phyloP scores from a whole-genome alignment of 2,797 vertebrate genomes.

The Columba guinea region DNA sequence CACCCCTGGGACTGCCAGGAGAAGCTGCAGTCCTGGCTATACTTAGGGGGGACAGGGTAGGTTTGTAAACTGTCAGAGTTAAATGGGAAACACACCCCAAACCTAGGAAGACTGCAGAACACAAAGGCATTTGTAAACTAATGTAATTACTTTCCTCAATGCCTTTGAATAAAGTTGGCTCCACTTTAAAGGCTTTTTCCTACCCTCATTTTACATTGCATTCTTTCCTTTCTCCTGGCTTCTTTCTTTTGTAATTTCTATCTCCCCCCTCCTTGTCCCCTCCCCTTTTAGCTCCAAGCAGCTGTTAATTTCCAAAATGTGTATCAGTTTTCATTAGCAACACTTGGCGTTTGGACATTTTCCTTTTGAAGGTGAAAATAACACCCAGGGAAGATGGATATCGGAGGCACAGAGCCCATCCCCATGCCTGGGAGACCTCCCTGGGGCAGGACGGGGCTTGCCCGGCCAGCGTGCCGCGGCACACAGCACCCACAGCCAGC shows the following conservation, averaged over 20 bases:
- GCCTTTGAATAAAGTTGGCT: conserved; percentile 66
- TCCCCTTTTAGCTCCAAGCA: conserved; percentile 14
- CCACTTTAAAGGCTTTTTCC: conserved; percentile 64
- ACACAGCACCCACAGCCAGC: background rate
- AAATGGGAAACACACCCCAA: conserved; percentile 45
- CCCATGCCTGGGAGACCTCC: background rate
- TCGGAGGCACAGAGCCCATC: fast-evolving
- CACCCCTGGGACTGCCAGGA: background rate
- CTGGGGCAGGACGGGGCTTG: background rate
- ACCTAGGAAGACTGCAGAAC: conserved; percentile 44
- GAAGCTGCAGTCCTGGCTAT: conserved; percentile 29
- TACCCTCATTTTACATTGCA: conserved; percentile 39
- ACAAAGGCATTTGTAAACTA: conserved; percentile 53
- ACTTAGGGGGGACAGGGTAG: background rate
- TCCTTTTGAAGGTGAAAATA: background rate
- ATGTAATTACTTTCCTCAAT: conserved; percentile 64
- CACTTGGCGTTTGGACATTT: background rate
- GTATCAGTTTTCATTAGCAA: background rate
- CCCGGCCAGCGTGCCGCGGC: fast-evolving
- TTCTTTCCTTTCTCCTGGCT: conserved; percentile 50
- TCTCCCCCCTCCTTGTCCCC: background rate
- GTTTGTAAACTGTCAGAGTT: conserved; percentile 51
- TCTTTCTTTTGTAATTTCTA: conserved; percentile 12
- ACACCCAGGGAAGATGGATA: background rate
- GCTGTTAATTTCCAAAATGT: conserved; percentile 19